Evolutionary conservation across 2,113 vertebrate genomes (phyloP), one percentile per base, ranked within the genome.

Genomic region (Gymnogyps californianus): DNA sequence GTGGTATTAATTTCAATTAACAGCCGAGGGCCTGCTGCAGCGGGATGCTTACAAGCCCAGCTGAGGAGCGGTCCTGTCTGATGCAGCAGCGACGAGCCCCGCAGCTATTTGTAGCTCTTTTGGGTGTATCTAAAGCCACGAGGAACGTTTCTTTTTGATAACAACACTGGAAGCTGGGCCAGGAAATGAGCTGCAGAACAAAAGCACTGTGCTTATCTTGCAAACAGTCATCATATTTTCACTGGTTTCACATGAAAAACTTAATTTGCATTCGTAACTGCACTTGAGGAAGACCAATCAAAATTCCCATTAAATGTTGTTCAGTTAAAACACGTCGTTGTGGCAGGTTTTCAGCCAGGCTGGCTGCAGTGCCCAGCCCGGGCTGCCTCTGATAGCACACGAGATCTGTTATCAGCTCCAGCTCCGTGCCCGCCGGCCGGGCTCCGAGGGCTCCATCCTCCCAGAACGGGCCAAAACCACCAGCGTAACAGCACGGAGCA

Each of bases 381-480:
- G 21, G n/a, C 67, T 29, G 62, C 58, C 36, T 29, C 38, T 10
- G 47, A 2, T 13, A n/a, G 6, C 59, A 40, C 70, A 2, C 0
- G 3, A 28, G 44, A 11, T 16, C 12, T 11, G 64, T 7, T 16
- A 28, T 1, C 78, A 22, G 16, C 70, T 70, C 4, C 19, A 10
- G 17, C 13, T 7, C 16, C 0, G 0, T 7, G 4, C 28, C 13
- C 10, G 0, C 13, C 0, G 1, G 21, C 18, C 1, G 1, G 34
- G 29, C 20, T 38, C 69, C 1, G 0, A 16, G 55, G n/a, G 46
- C 58, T 79, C 29, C 46, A 2, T 34, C 54, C 28, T 6, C 14
- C 44, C 9, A 6, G 22, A 3, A 75, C 3, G 40, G n/a, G 14
- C 7, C 2, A 0, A 42, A 51, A 2, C 3, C 0, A 11, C 36